phyloP scores from a whole-genome alignment of 2,888 invertebrate genomes.

The Hydraecia micacea region DNA sequence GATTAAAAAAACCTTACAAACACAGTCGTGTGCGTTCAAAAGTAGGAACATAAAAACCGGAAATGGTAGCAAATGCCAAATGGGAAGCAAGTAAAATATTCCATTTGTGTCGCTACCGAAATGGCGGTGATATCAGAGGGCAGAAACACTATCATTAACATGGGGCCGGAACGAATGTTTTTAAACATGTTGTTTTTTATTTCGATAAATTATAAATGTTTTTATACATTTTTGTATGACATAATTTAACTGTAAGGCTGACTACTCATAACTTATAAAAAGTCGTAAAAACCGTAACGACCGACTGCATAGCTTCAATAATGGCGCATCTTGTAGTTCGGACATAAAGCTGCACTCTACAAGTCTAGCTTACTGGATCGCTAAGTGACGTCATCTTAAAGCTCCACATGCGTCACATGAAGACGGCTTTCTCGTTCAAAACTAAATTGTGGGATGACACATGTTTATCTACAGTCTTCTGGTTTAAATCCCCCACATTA shows the following conservation, averaged over 20 bases:
- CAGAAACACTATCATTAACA: conserved; percentile 46
- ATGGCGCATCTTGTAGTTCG: conserved; percentile 6
- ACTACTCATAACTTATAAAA: not conserved
- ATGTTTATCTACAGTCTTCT: conserved; percentile 4
- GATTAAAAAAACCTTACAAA: not conserved
- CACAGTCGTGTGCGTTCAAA: conserved; percentile 10
- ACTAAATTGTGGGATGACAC: not conserved
- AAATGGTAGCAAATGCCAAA: conserved; percentile 36
- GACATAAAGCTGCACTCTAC: conserved; percentile 20
- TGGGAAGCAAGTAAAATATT: conserved; percentile 47
- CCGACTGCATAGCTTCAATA: not conserved
- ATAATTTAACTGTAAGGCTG: not conserved
- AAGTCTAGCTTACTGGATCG: not conserved
- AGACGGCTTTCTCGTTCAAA: conserved; percentile 1
- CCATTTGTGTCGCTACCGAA: conserved; percentile 50
- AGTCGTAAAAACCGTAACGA: not conserved
- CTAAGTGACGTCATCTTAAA: conserved; percentile 30
- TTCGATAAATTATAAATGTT: not conserved
- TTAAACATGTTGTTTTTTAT: conserved; percentile 6
- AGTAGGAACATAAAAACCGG: conserved; percentile 14
- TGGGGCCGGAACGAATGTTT: conserved; percentile 24
- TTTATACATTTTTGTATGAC: not conserved
- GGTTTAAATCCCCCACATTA: not conserved
- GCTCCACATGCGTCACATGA: conserved; percentile 9
- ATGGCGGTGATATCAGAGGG: conserved; percentile 42